Evolutionary conservation across 2,888 invertebrate species (phyloP), one percentile per base, ranked within the genome.

Genomic region (Eurois occulta): DNA sequence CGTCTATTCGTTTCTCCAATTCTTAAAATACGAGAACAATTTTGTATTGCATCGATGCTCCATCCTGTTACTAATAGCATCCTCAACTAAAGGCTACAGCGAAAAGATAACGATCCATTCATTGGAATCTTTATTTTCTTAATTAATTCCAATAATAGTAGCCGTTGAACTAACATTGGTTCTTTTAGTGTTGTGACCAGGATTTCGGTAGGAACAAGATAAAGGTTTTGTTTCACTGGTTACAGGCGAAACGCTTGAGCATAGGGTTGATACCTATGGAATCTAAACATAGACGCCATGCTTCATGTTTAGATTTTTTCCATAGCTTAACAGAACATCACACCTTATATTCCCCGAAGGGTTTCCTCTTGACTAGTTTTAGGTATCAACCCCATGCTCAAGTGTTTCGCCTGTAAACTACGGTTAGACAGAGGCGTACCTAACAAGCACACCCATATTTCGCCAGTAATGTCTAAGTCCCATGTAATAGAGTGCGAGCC

Each of bases 11-110:
- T 48, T 24, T 52, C 35, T 46, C 1, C 46, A n/a, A 52, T 58
- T 69, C 48, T 58, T 35, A 24, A 66, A 77, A 83, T 43, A 52
- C 64, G 11, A 43, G 24, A 72, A 35, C 75, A 74, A 84, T 87
- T 80, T 80, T 38, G 58, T 72, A 83, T 85, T 83, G 58, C 69
- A 77, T 38, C 11, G 74, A 52, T 46, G 60, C 58, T 71, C 32
- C 87, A 79, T 88, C 89, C 89, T 88, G 81, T 72, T 73, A 58
- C 66, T 73, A 79, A 83, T 62, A 72, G 75, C 69, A 78, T 86
- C 74, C 80, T 86, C 41, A 46, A 70, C 64, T 67, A n/a, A 73
- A 80, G 76, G 58, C 38, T 71, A 60, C 70, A 46, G 46, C 32
- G 70, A 76, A 72, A 38, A 80, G 88, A 88, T 88, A 84, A 67